Evolutionary conservation across 2,888 invertebrate species (phyloP).

Genomic region (Aethes cnicana): DNA sequence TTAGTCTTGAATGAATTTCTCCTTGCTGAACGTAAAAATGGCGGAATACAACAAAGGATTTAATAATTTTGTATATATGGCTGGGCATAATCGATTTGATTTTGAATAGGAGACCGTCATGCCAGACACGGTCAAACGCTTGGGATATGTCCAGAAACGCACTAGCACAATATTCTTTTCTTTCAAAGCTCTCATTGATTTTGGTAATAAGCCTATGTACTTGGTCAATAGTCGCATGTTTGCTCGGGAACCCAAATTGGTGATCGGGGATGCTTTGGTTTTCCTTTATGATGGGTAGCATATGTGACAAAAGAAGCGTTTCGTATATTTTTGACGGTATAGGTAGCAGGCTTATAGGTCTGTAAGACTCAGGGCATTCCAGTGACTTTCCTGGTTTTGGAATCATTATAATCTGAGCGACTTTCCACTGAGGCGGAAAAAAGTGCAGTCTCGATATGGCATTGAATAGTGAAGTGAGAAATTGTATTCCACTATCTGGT

Average conservation of each 20-base stretch:
- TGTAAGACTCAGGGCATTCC: constrained; percentile 15
- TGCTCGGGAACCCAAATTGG: constrained; percentile 10
- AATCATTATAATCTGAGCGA: constrained; percentile 30
- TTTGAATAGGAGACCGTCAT: constrained; percentile 23
- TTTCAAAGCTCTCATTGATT: background rate
- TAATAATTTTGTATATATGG: no score
- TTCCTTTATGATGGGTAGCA: background rate
- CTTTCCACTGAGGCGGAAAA: constrained; percentile 31
- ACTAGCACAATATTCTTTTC: constrained; percentile 11
- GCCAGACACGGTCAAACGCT: constrained; percentile 41
- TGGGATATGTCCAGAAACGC: constrained; percentile 36
- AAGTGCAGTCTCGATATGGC: background rate
- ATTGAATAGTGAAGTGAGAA: background rate
- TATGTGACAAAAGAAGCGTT: constrained; percentile 1
- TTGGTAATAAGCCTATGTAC: constrained; percentile 9
- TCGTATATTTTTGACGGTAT: constrained; percentile 15
- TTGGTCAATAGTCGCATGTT: constrained; percentile 16
- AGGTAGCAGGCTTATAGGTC: constrained; percentile 17
- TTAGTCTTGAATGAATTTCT: background rate
- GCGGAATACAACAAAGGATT: background rate
- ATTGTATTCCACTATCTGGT: background rate
- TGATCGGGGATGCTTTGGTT: constrained; percentile 5
- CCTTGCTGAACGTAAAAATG: background rate
- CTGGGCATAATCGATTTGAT: no score
- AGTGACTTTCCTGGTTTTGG: constrained; percentile 28